Evolutionary conservation across 2,888 invertebrate genomes (phyloP).

Genomic region (Nebria salina): DNA sequence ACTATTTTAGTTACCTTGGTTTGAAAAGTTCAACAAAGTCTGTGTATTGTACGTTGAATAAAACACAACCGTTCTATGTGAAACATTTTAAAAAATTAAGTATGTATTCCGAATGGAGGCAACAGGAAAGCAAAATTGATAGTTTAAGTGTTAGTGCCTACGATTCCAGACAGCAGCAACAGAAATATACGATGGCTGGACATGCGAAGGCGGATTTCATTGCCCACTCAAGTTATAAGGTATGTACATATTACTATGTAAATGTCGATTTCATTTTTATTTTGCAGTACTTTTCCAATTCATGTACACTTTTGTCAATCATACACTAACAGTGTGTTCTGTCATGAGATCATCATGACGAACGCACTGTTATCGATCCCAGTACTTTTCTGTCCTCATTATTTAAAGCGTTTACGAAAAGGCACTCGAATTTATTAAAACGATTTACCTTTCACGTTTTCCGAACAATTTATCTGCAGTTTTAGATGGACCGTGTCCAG

Average conservation of each 20-base stretch:
- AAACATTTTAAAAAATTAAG: conserved; percentile 89
- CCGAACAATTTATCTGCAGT: too few species aligned
- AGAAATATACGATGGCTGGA: conserved; percentile 70
- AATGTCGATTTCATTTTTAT: not conserved
- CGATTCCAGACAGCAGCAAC: conserved; percentile 80
- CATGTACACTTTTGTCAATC: too few species aligned
- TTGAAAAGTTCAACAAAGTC: conserved; percentile 90
- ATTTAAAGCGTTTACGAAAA: too few species aligned
- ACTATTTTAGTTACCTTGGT: conserved; percentile 91
- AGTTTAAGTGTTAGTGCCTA: conserved; percentile 65
- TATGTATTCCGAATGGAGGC: conserved; percentile 95
- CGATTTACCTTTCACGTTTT: too few species aligned
- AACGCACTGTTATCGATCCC: too few species aligned
- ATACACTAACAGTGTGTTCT: too few species aligned
- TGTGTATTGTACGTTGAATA: conserved; percentile 92
- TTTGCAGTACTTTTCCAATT: too few species aligned
- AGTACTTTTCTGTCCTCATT: too few species aligned
- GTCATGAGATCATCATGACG: too few species aligned
- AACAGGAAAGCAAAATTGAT: conserved; percentile 61
- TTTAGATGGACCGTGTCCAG: too few species aligned
- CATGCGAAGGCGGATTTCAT: conserved; percentile 61
- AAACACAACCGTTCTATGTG: conserved; percentile 95
- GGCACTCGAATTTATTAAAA: too few species aligned
- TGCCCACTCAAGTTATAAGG: conserved; percentile 63
- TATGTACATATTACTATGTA: conserved; percentile 47